Conservation (phyloP, 2,113 vertebrate species). For the Donacobius atricapilla region DNA sequence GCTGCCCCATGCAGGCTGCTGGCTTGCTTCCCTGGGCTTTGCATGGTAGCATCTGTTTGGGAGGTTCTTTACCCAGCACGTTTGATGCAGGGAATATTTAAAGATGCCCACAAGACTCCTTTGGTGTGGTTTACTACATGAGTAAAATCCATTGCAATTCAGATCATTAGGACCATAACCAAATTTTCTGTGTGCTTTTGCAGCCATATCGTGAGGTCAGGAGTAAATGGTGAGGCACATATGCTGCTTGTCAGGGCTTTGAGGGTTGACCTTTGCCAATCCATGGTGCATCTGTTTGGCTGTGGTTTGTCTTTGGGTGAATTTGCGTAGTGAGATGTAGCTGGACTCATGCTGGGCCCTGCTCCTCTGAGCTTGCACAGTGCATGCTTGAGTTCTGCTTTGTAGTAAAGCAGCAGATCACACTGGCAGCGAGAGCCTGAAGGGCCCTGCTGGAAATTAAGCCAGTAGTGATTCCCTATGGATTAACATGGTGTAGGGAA, state of each 20-base stretch:
- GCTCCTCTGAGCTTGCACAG: not conserved
- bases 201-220: fast-evolving
- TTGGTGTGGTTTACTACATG: not conserved
- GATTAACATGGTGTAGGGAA: not conserved
- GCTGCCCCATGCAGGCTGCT: not conserved
- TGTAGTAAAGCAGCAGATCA: not conserved
- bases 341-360: not conserved
- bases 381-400: not conserved
- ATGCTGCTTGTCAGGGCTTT: not conserved
- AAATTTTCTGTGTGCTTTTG: not conserved
- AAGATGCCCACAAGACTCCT: constrained; percentile 8
- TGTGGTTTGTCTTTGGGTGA: not conserved
- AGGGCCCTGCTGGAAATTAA: not conserved
- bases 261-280: not conserved
- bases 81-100: not conserved
- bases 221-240: fast-evolving
- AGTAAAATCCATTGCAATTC: not conserved
- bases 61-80: not conserved
- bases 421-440: not conserved
- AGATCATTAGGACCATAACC: not conserved
- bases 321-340: fast-evolving
- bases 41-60: not conserved
- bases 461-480: not conserved
- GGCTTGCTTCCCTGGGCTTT: fast-evolving
- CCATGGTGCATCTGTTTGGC: fast-evolving